Evolutionary conservation across 2,113 vertebrate genomes (phyloP).

Genomic region (Pholis gunnellus): DNA sequence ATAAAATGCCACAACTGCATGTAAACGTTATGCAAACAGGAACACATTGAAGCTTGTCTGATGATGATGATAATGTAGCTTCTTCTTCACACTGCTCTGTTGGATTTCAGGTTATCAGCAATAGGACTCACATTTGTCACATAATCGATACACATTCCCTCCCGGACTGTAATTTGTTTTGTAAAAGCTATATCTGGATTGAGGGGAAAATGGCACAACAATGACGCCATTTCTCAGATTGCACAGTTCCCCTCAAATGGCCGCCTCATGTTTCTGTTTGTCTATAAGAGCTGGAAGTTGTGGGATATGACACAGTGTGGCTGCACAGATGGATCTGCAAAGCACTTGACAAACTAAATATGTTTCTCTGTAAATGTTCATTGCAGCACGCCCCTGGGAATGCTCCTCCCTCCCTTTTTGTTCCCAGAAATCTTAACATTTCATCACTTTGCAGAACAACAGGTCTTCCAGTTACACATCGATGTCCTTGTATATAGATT

Average conservation of each 20-base stretch:
- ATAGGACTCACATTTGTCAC: slow-evolving; percentile 37
- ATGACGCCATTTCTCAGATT: slow-evolving; percentile 55
- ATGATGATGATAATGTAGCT: no score
- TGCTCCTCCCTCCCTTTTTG: slow-evolving; percentile 28
- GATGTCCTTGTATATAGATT: slow-evolving; percentile 57
- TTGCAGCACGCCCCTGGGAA: slow-evolving; percentile 39
- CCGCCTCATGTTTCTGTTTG: slow-evolving; percentile 56
- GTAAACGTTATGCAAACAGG: neutral
- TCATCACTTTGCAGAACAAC: slow-evolving; percentile 49
- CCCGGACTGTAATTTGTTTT: slow-evolving; percentile 30
- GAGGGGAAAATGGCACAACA: slow-evolving; percentile 34
- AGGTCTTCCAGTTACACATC: slow-evolving; percentile 64
- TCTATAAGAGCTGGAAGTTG: slow-evolving; percentile 21
- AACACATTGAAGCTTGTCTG: neutral
- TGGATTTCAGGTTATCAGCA: slow-evolving; percentile 2
- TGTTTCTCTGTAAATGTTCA: slow-evolving; percentile 41
- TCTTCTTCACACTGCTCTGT: neutral
- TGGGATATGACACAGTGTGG: slow-evolving; percentile 3
- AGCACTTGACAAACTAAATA: slow-evolving; percentile 54
- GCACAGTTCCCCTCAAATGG: slow-evolving; percentile 50
- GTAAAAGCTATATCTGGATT: slow-evolving; percentile 39
- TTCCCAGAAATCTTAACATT: slow-evolving; percentile 66
- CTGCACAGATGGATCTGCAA: slow-evolving; percentile 36
- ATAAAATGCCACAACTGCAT: neutral
- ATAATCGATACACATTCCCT: slow-evolving; percentile 45